A percentile compares a stretch with the other conserved stretches of the same genome.
These are phyloP conservation scores for Oligia strigilis DNA, from an alignment of 2,888 invertebrate genomes.

Conservation along the genomic window DNA sequence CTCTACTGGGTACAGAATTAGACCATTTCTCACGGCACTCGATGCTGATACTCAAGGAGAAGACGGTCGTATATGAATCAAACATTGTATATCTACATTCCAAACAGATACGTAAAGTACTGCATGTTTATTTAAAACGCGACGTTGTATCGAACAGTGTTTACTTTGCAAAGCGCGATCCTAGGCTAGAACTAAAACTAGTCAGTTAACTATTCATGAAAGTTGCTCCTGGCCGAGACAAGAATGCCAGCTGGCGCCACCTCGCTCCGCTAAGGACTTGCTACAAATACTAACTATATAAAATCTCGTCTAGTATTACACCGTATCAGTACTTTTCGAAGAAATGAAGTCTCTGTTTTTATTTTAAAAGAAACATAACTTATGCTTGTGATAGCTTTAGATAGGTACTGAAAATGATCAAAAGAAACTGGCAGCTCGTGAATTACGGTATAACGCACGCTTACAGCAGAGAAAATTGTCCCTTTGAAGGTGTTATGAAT, in stretches of 20 bases:
- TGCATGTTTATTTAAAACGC: constrained; percentile 67
- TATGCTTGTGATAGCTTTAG: neutral
- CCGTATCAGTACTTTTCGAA: constrained; percentile 28
- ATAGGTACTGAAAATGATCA: neutral
- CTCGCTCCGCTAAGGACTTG: constrained; percentile 63
- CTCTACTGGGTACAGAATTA: constrained; percentile 26
- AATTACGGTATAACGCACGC: constrained; percentile 10
- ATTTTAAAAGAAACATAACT: constrained; percentile 7
- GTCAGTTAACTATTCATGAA: constrained; percentile 88
- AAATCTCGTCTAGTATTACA: constrained; percentile 50
- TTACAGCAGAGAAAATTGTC: constrained; percentile 7
- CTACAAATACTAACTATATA: constrained; percentile 62
- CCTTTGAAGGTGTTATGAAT: constrained; percentile 33
- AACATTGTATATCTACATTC: constrained; percentile 67
- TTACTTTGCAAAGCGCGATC: constrained; percentile 74
- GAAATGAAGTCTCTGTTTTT: constrained; percentile 34
- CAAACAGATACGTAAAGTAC: constrained; percentile 64
- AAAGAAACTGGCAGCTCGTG: neutral
- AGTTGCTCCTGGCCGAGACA: constrained; percentile 84
- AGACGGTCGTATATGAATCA: constrained; percentile 64
- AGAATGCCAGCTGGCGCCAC: constrained; percentile 88
- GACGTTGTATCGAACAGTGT: constrained; percentile 71
- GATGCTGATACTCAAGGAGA: constrained; percentile 18
- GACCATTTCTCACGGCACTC: constrained; percentile 39
- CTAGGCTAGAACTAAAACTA: constrained; percentile 79